Base-by-base conservation (phyloP, 30 jellyfish, hydroid and myxozoan species). In the Aurelia coerulea region DNA sequence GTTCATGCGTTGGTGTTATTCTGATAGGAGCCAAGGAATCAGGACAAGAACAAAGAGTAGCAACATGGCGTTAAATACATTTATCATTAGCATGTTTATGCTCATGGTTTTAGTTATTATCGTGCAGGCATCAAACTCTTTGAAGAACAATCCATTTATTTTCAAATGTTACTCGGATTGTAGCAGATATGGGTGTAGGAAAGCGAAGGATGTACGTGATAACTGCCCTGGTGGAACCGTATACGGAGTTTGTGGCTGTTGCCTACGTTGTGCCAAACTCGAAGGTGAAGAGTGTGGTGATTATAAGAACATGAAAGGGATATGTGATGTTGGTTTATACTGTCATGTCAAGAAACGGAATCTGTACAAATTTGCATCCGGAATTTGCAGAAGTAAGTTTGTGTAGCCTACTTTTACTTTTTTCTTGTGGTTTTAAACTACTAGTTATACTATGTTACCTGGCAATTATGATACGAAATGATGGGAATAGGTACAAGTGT, bases 221-320 rank as follows among this genome's bases (percentile, higher is more conserved):
- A 74, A 72, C 18, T 92, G 98, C 64, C 87, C 92, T 10, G 96
- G 93, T 49, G 98, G 98, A 39, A 78, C 79, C 2, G 98, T 86
- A 23, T 92, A 86, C 58, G 98, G 89, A 51, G 90, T 82, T 1
- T 92, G 98, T 66, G 98, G 98, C 31, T 92, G 98, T 33, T 92
- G 98, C 66, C 92, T 86, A 76, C 87, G 64, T 6, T 92, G 98
- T 77, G 98, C 98, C 46, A 82, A 80, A 62, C 85, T 64, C 31
- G 89, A 74, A 41, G 95, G 90, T 72, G 91, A 92, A 52, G 95
- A 65, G 52, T 92, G 98, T 74, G 98, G 98, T 41, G 98, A 94
- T 33, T 81, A 66, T 75, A 81, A 76, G 54, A 87, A 86, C 68
- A 79, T 83, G 37, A 78, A 81, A 49, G 98, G 98, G 53, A 87